These are phyloP conservation scores for Epinephelus fuscoguttatus DNA, from an alignment of 2,113 vertebrate genomes.

Conservation along the genomic window DNA sequence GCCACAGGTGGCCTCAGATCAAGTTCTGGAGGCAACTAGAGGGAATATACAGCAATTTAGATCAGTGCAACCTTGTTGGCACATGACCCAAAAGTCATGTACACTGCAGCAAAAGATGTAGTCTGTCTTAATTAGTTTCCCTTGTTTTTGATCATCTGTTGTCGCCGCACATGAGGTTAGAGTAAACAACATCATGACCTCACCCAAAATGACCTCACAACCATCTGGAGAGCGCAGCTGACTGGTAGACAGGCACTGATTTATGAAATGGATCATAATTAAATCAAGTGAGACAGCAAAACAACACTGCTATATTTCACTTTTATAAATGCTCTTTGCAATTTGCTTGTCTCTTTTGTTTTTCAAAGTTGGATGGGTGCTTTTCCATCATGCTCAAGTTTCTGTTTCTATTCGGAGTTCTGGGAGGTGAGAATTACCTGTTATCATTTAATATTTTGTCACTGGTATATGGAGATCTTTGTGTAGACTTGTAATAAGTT, in stretches of 20 bases:
- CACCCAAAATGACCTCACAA: slow-evolving; percentile 7
- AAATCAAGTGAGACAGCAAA: neutral
- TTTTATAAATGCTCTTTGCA: neutral
- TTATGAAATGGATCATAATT: neutral
- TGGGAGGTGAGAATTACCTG: slow-evolving; percentile 71
- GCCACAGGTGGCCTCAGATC: neutral
- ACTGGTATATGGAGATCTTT: neutral
- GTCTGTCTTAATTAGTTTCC: neutral
- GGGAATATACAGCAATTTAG: neutral
- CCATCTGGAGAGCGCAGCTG: neutral
- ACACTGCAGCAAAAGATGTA: neutral
- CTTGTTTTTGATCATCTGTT: neutral
- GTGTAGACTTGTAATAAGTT: neutral
- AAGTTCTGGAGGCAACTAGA: neutral
- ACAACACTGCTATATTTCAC: too few relatives aligned
- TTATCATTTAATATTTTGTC: neutral
- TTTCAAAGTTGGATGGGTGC: slow-evolving; percentile 58
- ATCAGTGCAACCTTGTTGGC: neutral
- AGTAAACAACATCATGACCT: slow-evolving; percentile 26
- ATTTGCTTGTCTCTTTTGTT: neutral
- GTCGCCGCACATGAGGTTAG: neutral
- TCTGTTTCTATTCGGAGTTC: slow-evolving; percentile 68
- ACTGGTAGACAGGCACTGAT: neutral
- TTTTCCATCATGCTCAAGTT: slow-evolving; percentile 72
- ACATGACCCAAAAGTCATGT: neutral